phyloP scores from a whole-genome alignment of 2,797 vertebrate species.

The Erithacus rubecula region DNA sequence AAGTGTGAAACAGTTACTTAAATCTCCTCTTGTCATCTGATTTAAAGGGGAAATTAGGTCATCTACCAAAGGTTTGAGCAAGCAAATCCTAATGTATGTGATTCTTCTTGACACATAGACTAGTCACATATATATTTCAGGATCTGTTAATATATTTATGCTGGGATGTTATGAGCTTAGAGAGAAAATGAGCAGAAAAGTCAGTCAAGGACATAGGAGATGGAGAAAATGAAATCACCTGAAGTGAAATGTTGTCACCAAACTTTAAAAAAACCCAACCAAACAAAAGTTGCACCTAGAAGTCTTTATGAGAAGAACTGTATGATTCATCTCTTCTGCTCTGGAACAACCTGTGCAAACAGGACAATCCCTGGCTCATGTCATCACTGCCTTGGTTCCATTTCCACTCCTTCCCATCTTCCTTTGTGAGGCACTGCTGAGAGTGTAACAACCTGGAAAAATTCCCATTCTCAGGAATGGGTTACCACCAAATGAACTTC shows the following conservation, averaged over 20 bases:
- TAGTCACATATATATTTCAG: conserved; percentile 49
- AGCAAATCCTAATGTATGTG: conserved; percentile 11
- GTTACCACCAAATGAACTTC: not conserved
- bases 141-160: conserved; percentile 50
- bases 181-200: not conserved
- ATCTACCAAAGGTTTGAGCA: not conserved
- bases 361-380: not conserved
- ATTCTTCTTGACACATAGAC: not conserved
- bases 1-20: not conserved
- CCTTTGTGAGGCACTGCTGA: not conserved
- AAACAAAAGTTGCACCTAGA: not conserved
- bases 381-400: not conserved
- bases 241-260: not conserved
- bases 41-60: conserved; percentile 18
- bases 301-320: not conserved
- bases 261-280: not conserved
- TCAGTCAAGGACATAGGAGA: not conserved
- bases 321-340: not conserved
- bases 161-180: conserved; percentile 8
- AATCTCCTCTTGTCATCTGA: not conserved
- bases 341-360: not conserved
- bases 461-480: not conserved
- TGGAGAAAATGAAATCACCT: not conserved
- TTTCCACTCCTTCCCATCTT: not conserved
- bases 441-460: not conserved